Base-by-base conservation (phyloP, 1,140 invertebrate genomes). In the Bilobella aurantiaca region DNA sequence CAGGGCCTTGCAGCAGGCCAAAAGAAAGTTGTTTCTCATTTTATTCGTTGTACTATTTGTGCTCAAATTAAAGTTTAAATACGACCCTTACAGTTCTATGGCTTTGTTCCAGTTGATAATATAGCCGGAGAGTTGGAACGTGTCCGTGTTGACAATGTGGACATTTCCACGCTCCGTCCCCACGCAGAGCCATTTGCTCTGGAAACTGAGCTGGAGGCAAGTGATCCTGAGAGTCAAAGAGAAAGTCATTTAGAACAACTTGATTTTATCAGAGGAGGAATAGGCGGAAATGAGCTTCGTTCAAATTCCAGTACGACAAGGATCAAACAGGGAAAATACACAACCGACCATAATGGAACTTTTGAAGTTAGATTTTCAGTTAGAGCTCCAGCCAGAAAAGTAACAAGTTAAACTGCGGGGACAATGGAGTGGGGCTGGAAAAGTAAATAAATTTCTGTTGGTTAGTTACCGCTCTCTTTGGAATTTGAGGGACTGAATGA, bases 91-190 rank as follows among this genome's bases (percentile, higher is more conserved):
- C 94, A 98, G 82, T 88, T 98, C 96, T 78, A 99, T 99, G 73
- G 95, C 93, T 84, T 99, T 99, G 83, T 99, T 99, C 96, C 96
- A 99, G 83, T 98, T 98, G 81, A 99, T 96, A 78, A 97, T 86
- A 82, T 99, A 99, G 70, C 95, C 95, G 75, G 93, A 98, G 72
- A 99, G 84, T 74, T 85, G 82, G 80, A 98, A 98, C 74, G 88
- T 89, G 79, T 97, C 95, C 70, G 98, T 88, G 81, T 98, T 93
- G 73, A 98, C 90, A 64, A 99, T 84, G 79, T 98, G 94, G 73
- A 98, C 90, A 82, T 99, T 99, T 63, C 96, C 96, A 69, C 90
- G 85, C 76, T 99, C 96, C 31, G 96, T 98, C 66, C 96, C 96
- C 64, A 98, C 87, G 79, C 98, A 96, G 69, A 99, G 80, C 96